Evolutionary conservation across 2,113 vertebrate species (phyloP).

Genomic region (Dascyllus trimaculatus): DNA sequence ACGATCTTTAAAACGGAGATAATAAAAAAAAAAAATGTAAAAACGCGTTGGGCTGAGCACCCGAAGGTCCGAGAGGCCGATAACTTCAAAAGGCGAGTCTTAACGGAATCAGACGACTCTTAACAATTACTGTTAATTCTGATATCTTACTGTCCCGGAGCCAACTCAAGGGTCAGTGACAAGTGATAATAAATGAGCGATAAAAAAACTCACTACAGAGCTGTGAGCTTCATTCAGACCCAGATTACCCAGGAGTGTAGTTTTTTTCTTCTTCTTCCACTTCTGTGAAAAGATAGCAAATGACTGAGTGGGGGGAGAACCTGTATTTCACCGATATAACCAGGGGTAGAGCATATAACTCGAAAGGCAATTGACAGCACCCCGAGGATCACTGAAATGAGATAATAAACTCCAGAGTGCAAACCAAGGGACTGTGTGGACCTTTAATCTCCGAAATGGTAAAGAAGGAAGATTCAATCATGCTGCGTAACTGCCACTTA

Average conservation of each 20-base stretch:
- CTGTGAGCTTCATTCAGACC: constrained; percentile 28
- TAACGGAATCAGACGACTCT: background rate
- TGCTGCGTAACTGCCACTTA: constrained; percentile 7
- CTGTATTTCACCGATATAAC: constrained; percentile 58
- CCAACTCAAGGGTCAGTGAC: constrained; percentile 40
- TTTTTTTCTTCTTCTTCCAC: constrained; percentile 1
- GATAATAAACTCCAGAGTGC: constrained; percentile 66
- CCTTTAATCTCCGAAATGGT: constrained; percentile 39
- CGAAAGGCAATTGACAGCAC: constrained; percentile 56
- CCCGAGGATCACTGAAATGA: constrained; percentile 54
- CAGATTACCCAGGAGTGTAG: constrained; percentile 16
- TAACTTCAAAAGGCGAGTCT: constrained; percentile 15
- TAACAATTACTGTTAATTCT: constrained; percentile 27
- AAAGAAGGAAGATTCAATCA: constrained; percentile 44
- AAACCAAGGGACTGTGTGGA: constrained; percentile 21
- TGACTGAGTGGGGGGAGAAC: constrained; percentile 14
- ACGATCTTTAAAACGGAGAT: background rate
- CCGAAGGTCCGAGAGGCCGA: background rate
- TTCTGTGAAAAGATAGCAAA: constrained; percentile 38
- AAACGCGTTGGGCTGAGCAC: constrained; percentile 1
- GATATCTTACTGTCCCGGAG: constrained; percentile 14
- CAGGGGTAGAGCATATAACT: constrained; percentile 51
- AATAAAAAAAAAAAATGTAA: background rate
- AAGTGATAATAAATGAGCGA: constrained; percentile 39
- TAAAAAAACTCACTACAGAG: constrained; percentile 33